Base-by-base conservation (phyloP, 2,797 vertebrate genomes). In the Falco cherrug region DNA sequence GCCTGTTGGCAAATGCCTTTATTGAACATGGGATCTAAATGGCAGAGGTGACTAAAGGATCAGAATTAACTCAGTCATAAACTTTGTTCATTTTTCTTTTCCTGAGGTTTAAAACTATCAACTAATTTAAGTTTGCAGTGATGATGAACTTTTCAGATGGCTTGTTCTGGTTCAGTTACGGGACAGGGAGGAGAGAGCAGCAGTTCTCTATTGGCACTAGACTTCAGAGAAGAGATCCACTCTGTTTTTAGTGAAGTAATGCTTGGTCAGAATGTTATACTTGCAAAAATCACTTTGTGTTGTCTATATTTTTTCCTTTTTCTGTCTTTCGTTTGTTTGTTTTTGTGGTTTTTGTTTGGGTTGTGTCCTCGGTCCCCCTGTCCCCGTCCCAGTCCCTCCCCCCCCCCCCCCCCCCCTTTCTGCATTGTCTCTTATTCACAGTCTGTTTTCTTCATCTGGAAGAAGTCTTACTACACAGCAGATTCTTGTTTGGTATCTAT, bases 1-100 rank as follows among this genome's bases (percentile, higher is more conserved):
- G 57, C 87, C 69, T 19, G 53, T 39, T 92, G 87, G 79, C 85
- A 82, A 90, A 84, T 33, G 51, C 68, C 81, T 83, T 26, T 11
- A 13, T 87, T 80, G 96, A 54, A 1, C n/a, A 3, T 1, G 64
- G 71, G 65, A n/a, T 76, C 65, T 33, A 13, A 53, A 4, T 41
- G 64, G 73, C 35, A 69, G 59, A 79, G 77, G 54, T 43, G 83
- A 51, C 61, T 50, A 8, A 54, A 59, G 8, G 87, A 75, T 41
- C 87, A 65, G 41, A 31, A 25, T 73, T 67, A 86, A 11, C 63
- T 87, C 83, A 74, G 61, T 60, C 45, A 1, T 6, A 24, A 89
- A 64, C 48, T 74, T 18, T 0, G 3, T 65, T 37, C 7, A 2
- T 78, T 88, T 59, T 54, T 70, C 39, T 86, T 83, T 68, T 76